phyloP scores from a whole-genome alignment of 2,797 vertebrate genomes.

The Neopelma chrysocephalum region DNA sequence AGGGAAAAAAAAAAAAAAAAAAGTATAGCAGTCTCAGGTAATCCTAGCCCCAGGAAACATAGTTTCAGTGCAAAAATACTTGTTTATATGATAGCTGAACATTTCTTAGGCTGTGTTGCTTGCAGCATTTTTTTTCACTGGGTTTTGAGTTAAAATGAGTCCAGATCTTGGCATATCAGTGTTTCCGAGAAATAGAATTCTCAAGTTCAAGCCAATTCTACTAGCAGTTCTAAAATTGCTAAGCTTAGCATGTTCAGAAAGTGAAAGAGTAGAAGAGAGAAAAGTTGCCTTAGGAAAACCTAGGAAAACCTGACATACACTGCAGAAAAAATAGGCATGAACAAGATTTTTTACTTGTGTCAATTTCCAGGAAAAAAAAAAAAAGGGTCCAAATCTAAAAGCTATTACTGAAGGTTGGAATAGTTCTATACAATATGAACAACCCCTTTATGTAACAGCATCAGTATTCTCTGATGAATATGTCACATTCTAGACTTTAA shows the following conservation, averaged over 20 bases:
- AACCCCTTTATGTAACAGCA: background rate
- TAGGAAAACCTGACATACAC: background rate
- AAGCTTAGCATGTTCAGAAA: background rate
- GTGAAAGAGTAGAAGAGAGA: background rate
- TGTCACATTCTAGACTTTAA: background rate
- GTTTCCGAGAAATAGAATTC: background rate
- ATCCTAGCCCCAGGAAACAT: background rate
- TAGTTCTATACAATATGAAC: background rate
- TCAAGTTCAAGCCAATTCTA: background rate
- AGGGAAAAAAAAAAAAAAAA: background rate
- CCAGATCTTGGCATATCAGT: background rate
- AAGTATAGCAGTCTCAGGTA: background rate
- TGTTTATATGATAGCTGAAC: background rate
- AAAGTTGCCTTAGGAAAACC: background rate
- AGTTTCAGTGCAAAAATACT: background rate
- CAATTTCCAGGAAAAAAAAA: background rate
- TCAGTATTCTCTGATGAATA: background rate
- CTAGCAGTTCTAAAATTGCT: background rate
- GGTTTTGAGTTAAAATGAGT: background rate
- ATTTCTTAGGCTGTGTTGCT: background rate
- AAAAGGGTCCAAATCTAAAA: background rate
- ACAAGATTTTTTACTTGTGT: background rate
- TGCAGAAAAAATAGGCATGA: background rate
- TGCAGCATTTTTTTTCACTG: background rate
- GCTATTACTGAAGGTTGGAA: background rate